Base-by-base conservation (phyloP, 2,888 invertebrate genomes). In the Lycaena phlaeas region DNA sequence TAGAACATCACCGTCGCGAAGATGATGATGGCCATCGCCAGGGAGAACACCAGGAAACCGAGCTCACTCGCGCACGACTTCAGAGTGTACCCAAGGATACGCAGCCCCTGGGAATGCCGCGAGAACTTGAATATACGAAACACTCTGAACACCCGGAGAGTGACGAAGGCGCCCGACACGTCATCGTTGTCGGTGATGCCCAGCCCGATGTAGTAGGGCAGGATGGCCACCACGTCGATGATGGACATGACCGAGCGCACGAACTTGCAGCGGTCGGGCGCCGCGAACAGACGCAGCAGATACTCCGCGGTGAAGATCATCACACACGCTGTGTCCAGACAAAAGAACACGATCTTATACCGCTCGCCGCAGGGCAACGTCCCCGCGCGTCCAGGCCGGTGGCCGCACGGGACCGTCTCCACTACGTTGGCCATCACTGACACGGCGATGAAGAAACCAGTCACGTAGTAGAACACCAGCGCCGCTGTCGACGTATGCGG, bases 1-100 rank as follows among this genome's bases (percentile, higher is more conserved):
- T 99, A 99, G 87, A 97, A 99, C 98, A 99, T 99, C 59, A 99
- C 97, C 27, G 99, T 99, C 50, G 99, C 98, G 79, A 99, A 99
- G 67, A 99, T 99, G 65, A 99, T 98, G 77, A 99, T 99, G 63
- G 99, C 99, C 98, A 99, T 98, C 50, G 98, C 97, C 65, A 99
- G 87, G 18, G 98, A 99, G 85, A 99, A 99, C 46, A 99, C 97
- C 50, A 99, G 90, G 87, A 99, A 99, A 54, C 99, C 99, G 57
- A 99, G 89, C 86, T 98, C 98, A 75, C 96, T 97, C 74, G 98
- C 98, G 86, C 98, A 98, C 45, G 96, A 96, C 87, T 99, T 99
- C 53, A 99, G 89, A 46, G 99, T 99, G 85, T 99, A 99, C 50
- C 99, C 99, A 56, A 99, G 90, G 74, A 99, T 99, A 52, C 99